Base-by-base conservation (phyloP, 2,888 invertebrate species). In the Spodoptera picta region DNA sequence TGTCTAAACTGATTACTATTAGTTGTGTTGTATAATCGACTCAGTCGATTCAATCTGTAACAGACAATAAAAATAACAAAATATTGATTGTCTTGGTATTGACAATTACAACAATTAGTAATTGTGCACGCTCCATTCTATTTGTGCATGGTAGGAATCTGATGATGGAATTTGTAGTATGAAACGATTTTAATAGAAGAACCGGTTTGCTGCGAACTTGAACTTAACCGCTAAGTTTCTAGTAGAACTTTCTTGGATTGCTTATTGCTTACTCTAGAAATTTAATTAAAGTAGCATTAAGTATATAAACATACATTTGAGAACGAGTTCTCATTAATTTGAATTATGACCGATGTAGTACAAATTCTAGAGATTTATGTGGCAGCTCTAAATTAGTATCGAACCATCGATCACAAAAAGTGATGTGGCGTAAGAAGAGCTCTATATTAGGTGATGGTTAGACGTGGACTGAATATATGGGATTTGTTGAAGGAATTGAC, bases 61-160 rank as follows among this genome's bases (percentile, higher is more conserved):
- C 74, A 77, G 52, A 53, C 64, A 52, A 71, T 76, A 65, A 65
- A 52, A 52, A 63, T n/a, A 69, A 69, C 65, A 79, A 67, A 74
- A 65, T 67, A 68, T 81, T 81, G 60, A 72, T 76, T 77, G 69
- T 77, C 60, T 80, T 73, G 46, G 52, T 74, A 77, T 79, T 77
- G 79, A 69, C 82, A 80, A 79, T 80, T 77, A 77, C 59, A 69
- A 67, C 73, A 68, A 70, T 80, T 79, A 68, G 54, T 63, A 69
- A 80, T 80, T 79, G 63, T 73, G 60, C 69, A 79, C 75, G 79
- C 55, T 68, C 62, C 45, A 66, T 82, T 73, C 67, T 64, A 76
- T 76, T 80, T 65, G 72, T 75, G 73, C 65, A 72, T 77, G 75
- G 77, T 69, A 66, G 54, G 69, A 65, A 66, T 62, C 68, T 68